Base-by-base conservation (phyloP, 2,113 vertebrate genomes). In the Brachyistius frenatus region DNA sequence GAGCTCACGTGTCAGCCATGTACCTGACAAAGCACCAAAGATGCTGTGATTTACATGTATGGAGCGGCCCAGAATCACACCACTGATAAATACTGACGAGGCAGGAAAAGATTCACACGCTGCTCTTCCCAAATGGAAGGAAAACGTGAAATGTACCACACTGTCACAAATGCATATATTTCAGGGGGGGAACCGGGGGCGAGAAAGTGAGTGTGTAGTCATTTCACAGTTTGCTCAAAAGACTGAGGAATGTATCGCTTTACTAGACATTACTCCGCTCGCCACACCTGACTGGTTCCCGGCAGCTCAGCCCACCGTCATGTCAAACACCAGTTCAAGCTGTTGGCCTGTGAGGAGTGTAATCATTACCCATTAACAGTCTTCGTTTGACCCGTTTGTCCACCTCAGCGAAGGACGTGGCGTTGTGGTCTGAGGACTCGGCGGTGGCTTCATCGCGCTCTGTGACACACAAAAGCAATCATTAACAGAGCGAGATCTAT, bases 371-470 rank as follows among this genome's bases (percentile, higher is more conserved):
- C 98, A 99, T 99, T 16, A 98, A 95, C 80, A 99, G 94, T 33
- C 97, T 93, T 31, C 98, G 94, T 61, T 98, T 99, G 85, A 99
- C 98, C 9, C 98, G 94, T 85, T 99, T 99, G 91, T 99, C 98
- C 73, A 95, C 96, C 68, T 99, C 98, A 0, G 92, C 91, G 58
- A 96, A 93, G 53, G 94, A 94, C 0, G 97, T 98, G 86, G 94
- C 56, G 30, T 98, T 98, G 87, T 91, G 94, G 73, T 98, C 97
- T 1, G 90, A 85, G 73, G 93, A 63, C 68, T 97, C 96, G 4
- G 87, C 52, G 79, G 93, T 65, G 66, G 91, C 80, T 52, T 98
- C 96, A 65, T 97, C 96, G 81, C 78, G 94, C 86, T 98, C 98
- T 99, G 88, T 9, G 92, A 67, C 49, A 66, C 56, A 83, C 70